Evolutionary conservation across 2,113 vertebrate species (phyloP), one percentile per base, ranked within the genome.

Genomic region (Osmerus eperlanus): DNA sequence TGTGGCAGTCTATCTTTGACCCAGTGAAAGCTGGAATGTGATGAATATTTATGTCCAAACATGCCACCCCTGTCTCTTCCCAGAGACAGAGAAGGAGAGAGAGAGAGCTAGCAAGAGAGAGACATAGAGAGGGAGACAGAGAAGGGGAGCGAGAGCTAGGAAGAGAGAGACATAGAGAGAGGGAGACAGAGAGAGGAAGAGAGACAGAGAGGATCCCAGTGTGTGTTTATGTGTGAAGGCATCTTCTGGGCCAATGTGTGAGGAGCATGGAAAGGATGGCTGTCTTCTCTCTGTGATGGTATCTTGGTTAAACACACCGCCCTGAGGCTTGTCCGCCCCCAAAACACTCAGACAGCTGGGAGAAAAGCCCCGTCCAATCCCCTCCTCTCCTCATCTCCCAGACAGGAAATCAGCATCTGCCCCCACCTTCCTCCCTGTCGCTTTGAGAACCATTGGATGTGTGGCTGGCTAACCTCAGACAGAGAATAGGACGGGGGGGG

Each of bases 251-350:
- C 36, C 36, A 9, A 6, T 8, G 36, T 8, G 36, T 23, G 36
- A 41, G 8, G 36, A 41, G 36, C 36, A 41, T 41, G 36, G 36
- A 7, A 41, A 5, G 8, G 6, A 41, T 41, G 36, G 36, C 36
- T 41, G 36, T 6, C 36, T 41, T 9, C 36, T 41, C 36, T 41
- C 36, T 41, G 36, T 41, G 36, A 41, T 41, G 29, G 67, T 72
- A 83, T 86, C 71, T 86, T 78, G 78, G 58, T 68, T 81, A 83
- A 83, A 81, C 76, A 83, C 77, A 79, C 79, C 83, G 74, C 65
- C 69, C 56, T 59, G 75, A 79, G 79, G 79, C 74, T 76, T 83
- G 84, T 70, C 74, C 29, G 63, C 61, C 54, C 29, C 59, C 53
- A 14, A 53, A 9, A 19, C 32, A 70, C 55, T 55, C 21, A 63